Base-by-base conservation (phyloP, 2,888 invertebrate species). In the Hypomecis atomaria region DNA sequence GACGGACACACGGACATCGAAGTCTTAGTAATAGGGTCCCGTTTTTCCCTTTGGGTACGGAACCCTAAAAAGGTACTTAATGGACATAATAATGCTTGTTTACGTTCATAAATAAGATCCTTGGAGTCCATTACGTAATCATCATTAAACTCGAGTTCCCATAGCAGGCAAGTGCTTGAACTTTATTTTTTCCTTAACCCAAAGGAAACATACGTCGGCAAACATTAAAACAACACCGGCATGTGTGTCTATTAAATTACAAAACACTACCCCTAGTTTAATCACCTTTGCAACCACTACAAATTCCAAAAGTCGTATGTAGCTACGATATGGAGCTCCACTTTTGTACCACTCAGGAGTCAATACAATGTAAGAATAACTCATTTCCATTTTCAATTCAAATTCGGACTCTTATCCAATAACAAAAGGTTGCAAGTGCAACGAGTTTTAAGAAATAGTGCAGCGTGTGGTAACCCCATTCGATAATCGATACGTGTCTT, bases 181-280 rank as follows among this genome's bases (percentile, higher is more conserved):
- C 13, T 64, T 58, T 44, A 42, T 65, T 58, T 54, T 56, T 34
- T 44, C 34, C 9, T 45, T 47, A 55, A 54, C 33, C 23, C 38
- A 67, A 65, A 49, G 48, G 60, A 62, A 63, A 68, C 56, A 62
- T 61, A 60, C 54, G 66, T 66, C 68, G 68, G 66, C 68, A 61
- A 65, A 68, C 67, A 66, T 65, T 69, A 66, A 71, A 70, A 70
- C 67, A 71, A 58, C 66, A 59, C 66, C 59, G 65, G 56, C 54
- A 34, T 67, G 23, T 23, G 3, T 23, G 23, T 23, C 23, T 23
- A 67, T 69, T 23, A 67, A 67, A 67, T 69, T 67, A 70, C 62
- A 63, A 63, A 65, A 69, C 63, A 48, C 11, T 40, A 66, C 66
- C 65, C 67, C 63, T 57, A 61, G 62, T 66, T 59, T 66, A 66